A percentile compares a stretch with the other conserved stretches of the same genome.
Evolutionary conservation across 2,888 invertebrate genomes (phyloP).

Genomic region (Ophioninae sp.): DNA sequence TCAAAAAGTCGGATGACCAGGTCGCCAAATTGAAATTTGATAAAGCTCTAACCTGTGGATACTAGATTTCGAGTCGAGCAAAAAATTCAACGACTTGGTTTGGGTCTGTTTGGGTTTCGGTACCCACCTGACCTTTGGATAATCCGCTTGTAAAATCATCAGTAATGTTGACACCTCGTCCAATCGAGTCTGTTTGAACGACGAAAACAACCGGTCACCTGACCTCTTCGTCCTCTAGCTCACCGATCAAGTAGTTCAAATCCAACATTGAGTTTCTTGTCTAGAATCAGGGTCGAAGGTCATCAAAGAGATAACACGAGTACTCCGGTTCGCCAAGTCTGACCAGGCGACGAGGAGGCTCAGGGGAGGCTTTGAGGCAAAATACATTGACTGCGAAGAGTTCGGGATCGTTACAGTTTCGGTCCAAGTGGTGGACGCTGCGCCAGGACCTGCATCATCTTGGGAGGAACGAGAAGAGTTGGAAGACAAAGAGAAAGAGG

Average conservation of each 20-base stretch:
- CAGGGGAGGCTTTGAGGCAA: too few relatives aligned
- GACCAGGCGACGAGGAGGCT: constrained; percentile 11
- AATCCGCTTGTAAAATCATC: too few relatives aligned
- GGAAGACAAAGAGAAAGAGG: constrained; percentile 5
- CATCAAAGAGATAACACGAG: constrained; percentile 41
- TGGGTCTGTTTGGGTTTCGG: too few relatives aligned
- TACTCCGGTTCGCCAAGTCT: too few relatives aligned
- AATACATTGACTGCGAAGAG: constrained; percentile 13
- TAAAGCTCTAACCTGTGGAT: constrained; percentile 36
- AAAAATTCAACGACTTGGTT: too few relatives aligned
- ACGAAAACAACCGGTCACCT: not conserved
- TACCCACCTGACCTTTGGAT: too few relatives aligned
- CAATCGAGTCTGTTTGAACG: not conserved
- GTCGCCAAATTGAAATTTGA: constrained; percentile 61
- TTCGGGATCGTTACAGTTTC: constrained; percentile 63
- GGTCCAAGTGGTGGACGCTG: constrained; percentile 50
- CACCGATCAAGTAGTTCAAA: constrained; percentile 56
- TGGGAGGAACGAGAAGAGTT: constrained; percentile 20
- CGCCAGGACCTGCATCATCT: constrained; percentile 53
- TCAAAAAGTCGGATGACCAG: constrained; percentile 52
- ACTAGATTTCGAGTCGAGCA: not conserved
- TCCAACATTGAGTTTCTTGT: constrained; percentile 38
- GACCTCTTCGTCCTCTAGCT: constrained; percentile 3
- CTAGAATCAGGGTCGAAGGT: constrained; percentile 55
- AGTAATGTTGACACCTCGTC: constrained; percentile 23